A percentile compares a stretch with the other conserved stretches of the same genome.
Conservation (phyloP, 2,797 vertebrate species). For the Alca torda region DNA sequence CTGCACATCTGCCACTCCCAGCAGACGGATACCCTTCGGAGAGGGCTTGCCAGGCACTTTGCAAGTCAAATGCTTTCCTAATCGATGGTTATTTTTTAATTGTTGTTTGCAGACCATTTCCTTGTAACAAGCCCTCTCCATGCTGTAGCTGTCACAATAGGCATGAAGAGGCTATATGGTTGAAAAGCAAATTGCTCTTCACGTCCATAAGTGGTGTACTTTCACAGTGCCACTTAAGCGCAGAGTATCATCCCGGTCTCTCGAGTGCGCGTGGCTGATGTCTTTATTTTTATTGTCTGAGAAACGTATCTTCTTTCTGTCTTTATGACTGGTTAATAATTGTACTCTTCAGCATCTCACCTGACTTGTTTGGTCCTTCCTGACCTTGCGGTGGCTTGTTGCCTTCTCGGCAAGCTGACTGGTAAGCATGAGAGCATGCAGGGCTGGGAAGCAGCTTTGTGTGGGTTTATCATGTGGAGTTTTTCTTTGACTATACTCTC, state of each 20-base stretch:
- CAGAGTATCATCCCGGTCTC: not conserved
- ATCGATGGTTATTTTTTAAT: not conserved
- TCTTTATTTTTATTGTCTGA: not conserved
- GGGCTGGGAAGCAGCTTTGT: not conserved
- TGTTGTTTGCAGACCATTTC: conserved; percentile 25
- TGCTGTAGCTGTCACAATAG: not conserved
- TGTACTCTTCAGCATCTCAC: not conserved
- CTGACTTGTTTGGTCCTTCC: not conserved
- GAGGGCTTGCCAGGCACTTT: not conserved
- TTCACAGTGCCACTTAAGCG: not conserved
- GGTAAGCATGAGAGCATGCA: not conserved
- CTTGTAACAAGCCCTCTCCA: conserved; percentile 6
- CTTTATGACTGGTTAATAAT: not conserved
- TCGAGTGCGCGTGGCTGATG: not conserved
- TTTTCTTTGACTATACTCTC: not conserved
- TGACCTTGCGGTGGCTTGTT: not conserved
- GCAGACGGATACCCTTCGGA: not conserved
- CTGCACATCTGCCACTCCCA: not conserved
- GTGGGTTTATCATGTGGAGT: not conserved
- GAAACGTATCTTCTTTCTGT: not conserved
- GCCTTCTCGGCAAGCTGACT: not conserved
- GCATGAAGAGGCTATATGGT: not conserved
- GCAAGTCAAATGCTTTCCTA: not conserved
- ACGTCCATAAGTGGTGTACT: not conserved
- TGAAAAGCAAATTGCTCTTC: conserved; percentile 46